These are phyloP conservation scores for Amazona ochrocephala DNA, from an alignment of 2,797 vertebrate species.

Conservation along the genomic window DNA sequence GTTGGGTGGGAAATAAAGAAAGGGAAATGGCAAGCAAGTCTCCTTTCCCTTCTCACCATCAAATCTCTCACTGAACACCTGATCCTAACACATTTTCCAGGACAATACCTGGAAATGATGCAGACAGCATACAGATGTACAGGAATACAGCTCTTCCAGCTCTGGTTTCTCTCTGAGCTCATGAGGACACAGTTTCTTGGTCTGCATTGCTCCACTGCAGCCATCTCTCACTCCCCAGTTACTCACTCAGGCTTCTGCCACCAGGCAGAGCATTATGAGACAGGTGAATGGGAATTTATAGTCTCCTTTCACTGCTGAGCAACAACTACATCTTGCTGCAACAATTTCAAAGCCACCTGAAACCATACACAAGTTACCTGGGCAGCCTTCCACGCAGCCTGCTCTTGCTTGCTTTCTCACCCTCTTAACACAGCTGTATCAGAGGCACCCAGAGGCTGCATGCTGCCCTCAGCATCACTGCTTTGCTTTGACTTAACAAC, in stretches of 20 bases:
- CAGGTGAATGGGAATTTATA: not conserved
- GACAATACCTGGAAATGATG: not conserved
- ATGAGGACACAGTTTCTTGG: not conserved
- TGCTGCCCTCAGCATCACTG: not conserved
- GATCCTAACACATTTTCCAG: not conserved
- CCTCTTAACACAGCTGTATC: not conserved
- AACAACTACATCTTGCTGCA: not conserved
- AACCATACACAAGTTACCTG: not conserved
- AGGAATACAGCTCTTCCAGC: not conserved
- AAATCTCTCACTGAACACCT: not conserved
- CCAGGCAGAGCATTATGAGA: not conserved
- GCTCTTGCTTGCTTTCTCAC: not conserved
- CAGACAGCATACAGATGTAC: not conserved
- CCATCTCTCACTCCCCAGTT: rapidly evolving
- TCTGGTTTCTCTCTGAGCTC: not conserved
- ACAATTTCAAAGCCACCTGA: not conserved
- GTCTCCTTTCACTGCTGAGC: not conserved
- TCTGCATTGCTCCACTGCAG: not conserved
- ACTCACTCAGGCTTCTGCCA: not conserved
- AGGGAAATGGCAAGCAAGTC: not conserved
- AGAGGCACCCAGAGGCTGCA: not conserved
- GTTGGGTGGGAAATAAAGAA: not conserved
- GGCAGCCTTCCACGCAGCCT: not conserved
- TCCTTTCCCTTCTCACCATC: not conserved
- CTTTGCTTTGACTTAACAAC: not conserved